Percentiles rank a stretch among this genome's conserved stretches.
These are phyloP conservation scores for Chrysolina haemoptera DNA, from an alignment of 2,888 invertebrate genomes.

Conservation along the genomic window DNA sequence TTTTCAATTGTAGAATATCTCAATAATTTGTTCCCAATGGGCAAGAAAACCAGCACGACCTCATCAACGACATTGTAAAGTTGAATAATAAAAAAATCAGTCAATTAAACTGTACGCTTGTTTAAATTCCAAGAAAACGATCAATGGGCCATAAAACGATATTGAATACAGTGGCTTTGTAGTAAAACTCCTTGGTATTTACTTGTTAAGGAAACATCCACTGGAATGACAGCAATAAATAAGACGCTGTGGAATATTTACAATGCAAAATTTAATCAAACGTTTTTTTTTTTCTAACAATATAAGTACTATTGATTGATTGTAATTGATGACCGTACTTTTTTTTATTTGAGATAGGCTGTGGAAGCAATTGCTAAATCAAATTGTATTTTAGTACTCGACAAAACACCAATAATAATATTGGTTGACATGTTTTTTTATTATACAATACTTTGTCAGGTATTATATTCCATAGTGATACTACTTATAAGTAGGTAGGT, in stretches of 20 bases:
- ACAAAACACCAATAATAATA: no score
- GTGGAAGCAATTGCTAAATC: background rate
- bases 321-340: conserved; percentile 12
- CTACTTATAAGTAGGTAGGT: no score
- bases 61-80: conserved; percentile 27
- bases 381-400: no score
- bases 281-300: conserved; percentile 8
- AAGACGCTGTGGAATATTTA: conserved; percentile 25
- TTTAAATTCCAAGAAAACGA: conserved; percentile 35
- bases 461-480: no score
- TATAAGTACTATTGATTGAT: background rate
- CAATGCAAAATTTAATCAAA: conserved; percentile 28
- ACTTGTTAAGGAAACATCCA: conserved; percentile 30
- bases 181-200: conserved; percentile 29
- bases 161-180: conserved; percentile 36
- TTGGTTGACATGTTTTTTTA: no score
- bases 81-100: conserved; percentile 22
- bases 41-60: conserved; percentile 1
- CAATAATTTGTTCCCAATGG: conserved; percentile 20
- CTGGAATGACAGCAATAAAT: conserved; percentile 26
- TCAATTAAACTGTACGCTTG: conserved; percentile 32
- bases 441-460: no score
- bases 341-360: background rate
- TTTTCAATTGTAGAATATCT: background rate
- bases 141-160: conserved; percentile 42